Base-by-base conservation (phyloP, 2,888 invertebrate genomes). In the Drosophila subquinaria region DNA sequence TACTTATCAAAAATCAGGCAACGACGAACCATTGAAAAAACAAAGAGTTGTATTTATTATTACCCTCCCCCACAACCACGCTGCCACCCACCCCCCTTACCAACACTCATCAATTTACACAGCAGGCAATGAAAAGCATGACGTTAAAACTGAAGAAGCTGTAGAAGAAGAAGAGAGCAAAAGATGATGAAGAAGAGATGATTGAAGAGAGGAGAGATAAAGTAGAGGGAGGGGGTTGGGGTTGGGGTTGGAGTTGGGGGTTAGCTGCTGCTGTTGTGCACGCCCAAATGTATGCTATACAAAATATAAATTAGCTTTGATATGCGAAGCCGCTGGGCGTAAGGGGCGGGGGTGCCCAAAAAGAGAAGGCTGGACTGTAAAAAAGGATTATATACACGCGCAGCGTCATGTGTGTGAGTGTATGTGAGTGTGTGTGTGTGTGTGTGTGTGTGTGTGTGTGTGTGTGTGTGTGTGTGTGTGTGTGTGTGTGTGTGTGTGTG, bases 241-340 rank as follows among this genome's bases (percentile, higher is more conserved):
- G n/a, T n/a, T n/a, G n/a, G 13, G 40, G 40, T 9, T 13, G 9
- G 56, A 15, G 52, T 3, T 23, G 50, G 52, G 63, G 36, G 61
- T 52, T 47, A 27, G 55, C 62, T 55, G 61, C 64, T 66, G 67
- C 17, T 55, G 50, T 50, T 65, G 79, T 63, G 81, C 68, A 76
- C 84, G 89, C 86, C 86, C 83, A 82, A 87, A 87, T 82, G 88
- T 88, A 87, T 88, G 88, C 90, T 88, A 87, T 89, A 84, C 83
- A 74, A 85, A 90, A 86, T 90, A 88, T 88, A 88, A 88, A 88
- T 88, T 88, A 88, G 88, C 88, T 88, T 90, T 90, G 89, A 86
- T 86, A 86, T 86, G 86, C 86, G 89, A 85, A 85, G 82, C 85
- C 85, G 88, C 85, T 84, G 82, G 68, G 65, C 65, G 63, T 68